Base-by-base conservation (phyloP, 1,140 invertebrate species). In the Scylla paramamosain region DNA sequence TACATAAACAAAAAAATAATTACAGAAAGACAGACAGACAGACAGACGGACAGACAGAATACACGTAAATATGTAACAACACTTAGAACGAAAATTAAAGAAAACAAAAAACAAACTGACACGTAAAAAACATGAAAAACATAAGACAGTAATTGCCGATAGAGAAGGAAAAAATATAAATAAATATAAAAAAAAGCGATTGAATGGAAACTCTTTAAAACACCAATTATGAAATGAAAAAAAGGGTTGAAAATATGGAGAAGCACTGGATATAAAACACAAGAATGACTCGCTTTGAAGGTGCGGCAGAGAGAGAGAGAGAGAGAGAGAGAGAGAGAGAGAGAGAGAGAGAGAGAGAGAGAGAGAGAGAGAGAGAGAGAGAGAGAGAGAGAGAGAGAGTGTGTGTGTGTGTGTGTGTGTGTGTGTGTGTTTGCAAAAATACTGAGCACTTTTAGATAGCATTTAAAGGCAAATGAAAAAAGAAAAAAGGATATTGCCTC, bases 401-500 rank as follows among this genome's bases (percentile, higher is more conserved):
- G 59, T 4, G 59, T 10, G 59, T 4, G 20, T 8, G 59, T 16
- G 20, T 4, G 59, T 25, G 20, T 16, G 20, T 16, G 59, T 16
- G 3, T 67, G 59, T 6, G 20, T 10, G 20, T 10, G 67, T 77
- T 77, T 77, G 67, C 67, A 77, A 77, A 77, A 77, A 77, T 77
- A 77, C 10, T n/a, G 20, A 7, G 67, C 12, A 77, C 67, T 77
- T 77, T 77, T 77, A 25, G 67, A 77, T 20, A 77, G 25, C 67
- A 77, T 6, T n/a, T 77, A 77, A 77, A 12, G 25, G 67, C 20
- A 20, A 77, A 77, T 77, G 12, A 77, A 77, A 77, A 77, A 77
- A 20, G 25, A 77, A n/a, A n/a, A 77, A 77, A 77, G 67, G 67
- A 77, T 77, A 77, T 77, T 77, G 67, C 67, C 67, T 77, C 67